Base-by-base conservation (phyloP, 2,797 vertebrate genomes). In the Euphonia xanthogaster region DNA sequence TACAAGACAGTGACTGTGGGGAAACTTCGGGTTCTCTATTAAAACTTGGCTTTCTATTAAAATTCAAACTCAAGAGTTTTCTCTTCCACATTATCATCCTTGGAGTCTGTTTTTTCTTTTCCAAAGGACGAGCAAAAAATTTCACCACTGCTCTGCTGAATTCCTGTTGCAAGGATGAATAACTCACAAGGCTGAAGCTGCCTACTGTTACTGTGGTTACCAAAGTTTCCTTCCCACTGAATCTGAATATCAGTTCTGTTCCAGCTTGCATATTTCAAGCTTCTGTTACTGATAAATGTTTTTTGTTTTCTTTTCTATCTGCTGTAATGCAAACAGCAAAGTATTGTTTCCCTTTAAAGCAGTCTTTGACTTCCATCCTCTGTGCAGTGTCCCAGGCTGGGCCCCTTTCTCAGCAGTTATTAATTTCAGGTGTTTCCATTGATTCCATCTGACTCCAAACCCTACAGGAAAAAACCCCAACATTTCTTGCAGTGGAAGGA, bases 151-250 rank as follows among this genome's bases (percentile, higher is more conserved):
- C 9, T 79, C 25, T 44, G 17, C 4, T 47, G 93, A 74, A 78
- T 50, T 53, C 20, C 62, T 39, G 17, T n/a, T 81, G 35, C 66
- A 92, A 90, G 53, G 84, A 78, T 47, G 50, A 86, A 44, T 90
- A 83, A 62, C 25, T 80, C 2, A 3, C 62, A 60, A 83, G 65
- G 73, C 45, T 84, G 55, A 61, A 84, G 58, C 20, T 0, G 1
- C 68, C 35, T 60, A 12, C 66, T 25, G 58, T 93, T 92, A 78
- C 84, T 75, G 84, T 75, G 77, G 39, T 89, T 93, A 92, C 81
- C 74, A 27, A 89, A 78, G 60, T 61, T 65, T 85, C 47, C 77
- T 57, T 31, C 30, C 13, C 33, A 61, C n/a, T 68, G 62, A 76
- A 87, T 58, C 7, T 61, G 40, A 14, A 1, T 3, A 30, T 54